phyloP scores from a whole-genome alignment of 35 echinoderm and acorn worm species.

The Heliocidaris erythrogramma region DNA sequence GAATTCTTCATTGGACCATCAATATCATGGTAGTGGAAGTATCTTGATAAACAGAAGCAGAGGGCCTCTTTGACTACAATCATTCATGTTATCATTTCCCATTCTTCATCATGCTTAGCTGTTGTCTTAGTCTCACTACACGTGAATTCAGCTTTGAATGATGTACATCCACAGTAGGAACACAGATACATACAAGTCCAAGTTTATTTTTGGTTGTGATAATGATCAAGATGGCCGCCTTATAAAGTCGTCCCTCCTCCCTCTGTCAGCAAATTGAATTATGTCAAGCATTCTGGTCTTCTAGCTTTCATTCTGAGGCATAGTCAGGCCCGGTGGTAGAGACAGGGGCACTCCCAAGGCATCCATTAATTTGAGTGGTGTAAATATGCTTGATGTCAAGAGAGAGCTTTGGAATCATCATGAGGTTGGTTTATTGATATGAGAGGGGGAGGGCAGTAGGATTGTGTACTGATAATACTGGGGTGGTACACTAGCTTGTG shows the following conservation, averaged over 20 bases:
- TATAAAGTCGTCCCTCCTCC: not conserved
- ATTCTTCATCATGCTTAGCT: not conserved
- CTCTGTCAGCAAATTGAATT: conserved; percentile 5
- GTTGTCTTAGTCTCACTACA: not conserved
- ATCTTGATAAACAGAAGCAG: not conserved
- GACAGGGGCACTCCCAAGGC: not conserved
- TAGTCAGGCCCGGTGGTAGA: not conserved
- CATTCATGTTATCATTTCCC: not conserved
- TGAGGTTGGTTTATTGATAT: not conserved
- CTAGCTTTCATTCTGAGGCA: not conserved
- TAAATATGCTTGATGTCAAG: not conserved
- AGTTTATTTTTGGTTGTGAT: conserved; percentile 13
- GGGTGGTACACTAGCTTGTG: not conserved
- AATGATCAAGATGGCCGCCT: not conserved
- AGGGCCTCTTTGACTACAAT: not conserved
- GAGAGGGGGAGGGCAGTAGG: not conserved
- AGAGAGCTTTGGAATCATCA: not conserved
- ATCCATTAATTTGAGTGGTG: conserved; percentile 1
- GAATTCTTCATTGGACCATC: not conserved
- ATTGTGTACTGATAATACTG: no score
- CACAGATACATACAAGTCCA: not conserved
- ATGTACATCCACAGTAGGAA: not conserved
- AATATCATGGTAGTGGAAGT: not conserved
- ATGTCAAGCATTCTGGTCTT: conserved; percentile 13
- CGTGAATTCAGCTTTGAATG: not conserved